A percentile compares a stretch with the other conserved stretches of the same genome.
Conservation (phyloP, 2,113 vertebrate genomes). For the Gracilinanus agilis region DNA sequence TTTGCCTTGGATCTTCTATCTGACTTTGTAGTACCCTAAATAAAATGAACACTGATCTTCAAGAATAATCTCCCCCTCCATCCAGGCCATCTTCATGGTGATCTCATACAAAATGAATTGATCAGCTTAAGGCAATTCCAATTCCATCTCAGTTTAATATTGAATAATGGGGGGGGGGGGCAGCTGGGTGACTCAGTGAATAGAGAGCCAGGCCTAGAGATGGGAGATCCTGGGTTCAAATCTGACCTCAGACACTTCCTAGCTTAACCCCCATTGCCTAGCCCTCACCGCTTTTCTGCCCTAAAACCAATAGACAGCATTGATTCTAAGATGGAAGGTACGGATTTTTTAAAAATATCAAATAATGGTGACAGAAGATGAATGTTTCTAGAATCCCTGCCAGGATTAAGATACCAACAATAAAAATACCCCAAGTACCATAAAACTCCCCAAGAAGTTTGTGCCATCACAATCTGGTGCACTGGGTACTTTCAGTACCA, state of each 20-base stretch:
- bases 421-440: conserved; percentile 9
- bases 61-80: conserved; percentile 33
- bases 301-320: no score
- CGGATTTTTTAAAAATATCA: no score
- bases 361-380: conserved; percentile 35
- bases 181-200: no score
- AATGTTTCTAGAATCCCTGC: conserved; percentile 56
- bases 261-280: no score
- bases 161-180: background rate
- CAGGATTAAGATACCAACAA: conserved; percentile 56
- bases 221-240: no score
- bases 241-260: no score
- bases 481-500: conserved; percentile 51
- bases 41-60: background rate
- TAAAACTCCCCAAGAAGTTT: conserved; percentile 58
- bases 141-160: conserved; percentile 46
- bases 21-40: background rate
- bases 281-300: no score
- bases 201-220: no score
- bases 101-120: background rate
- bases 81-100: background rate
- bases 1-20: background rate
- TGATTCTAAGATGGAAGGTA: no score
- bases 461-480: conserved; percentile 59
- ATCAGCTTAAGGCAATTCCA: conserved; percentile 38